Evolutionary conservation across 2,113 vertebrate genomes (phyloP), one percentile per base, ranked within the genome.

Genomic region (Ramphastos sulfuratus): DNA sequence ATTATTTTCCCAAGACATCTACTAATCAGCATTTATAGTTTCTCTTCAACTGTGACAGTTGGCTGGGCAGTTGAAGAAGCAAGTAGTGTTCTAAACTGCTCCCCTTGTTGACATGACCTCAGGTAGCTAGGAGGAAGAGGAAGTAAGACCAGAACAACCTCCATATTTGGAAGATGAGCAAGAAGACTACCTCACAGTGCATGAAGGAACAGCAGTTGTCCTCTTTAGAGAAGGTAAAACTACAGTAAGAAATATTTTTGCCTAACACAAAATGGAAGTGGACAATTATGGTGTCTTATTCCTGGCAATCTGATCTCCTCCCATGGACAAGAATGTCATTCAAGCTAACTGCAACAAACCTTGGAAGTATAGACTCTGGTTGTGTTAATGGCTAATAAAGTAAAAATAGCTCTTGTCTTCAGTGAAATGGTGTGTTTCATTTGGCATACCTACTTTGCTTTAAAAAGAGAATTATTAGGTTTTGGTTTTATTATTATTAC

Each of bases 211-310:
- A 91, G 8, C 63, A 87, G 30, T 72, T 94, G 21, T 25, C 48
- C 42, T 59, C 48, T 81, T 89, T 85, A 92, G 89, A 82, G 66
- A 85, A 87, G 55, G 64, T 76, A 91, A 89, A 82, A 85, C 19
- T 87, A 69, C 10, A 44, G 30, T 72, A 85, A 89, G 80, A 78
- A 27, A 19, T 37, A n/a, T 16, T 10, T 90, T 74, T 64, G 59
- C 13, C 33, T 78, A n/a, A 66, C 64, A 10, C 21, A 83, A 63
- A 84, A 67, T 74, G 35, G 14, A 59, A 90, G 7, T 21, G 14
- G 50, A 42, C 46, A 77, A 46, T 17, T 63, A 27, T 0, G 0
- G 76, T 77, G 10, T 46, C 58, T 46, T 90, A 33, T 71, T 64
- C 5, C 27, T 81, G 33, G 9, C 25, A 50, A 12, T 86, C 15